Base-by-base conservation (phyloP, 1,140 invertebrate genomes). In the Euwallacea fornicatus region DNA sequence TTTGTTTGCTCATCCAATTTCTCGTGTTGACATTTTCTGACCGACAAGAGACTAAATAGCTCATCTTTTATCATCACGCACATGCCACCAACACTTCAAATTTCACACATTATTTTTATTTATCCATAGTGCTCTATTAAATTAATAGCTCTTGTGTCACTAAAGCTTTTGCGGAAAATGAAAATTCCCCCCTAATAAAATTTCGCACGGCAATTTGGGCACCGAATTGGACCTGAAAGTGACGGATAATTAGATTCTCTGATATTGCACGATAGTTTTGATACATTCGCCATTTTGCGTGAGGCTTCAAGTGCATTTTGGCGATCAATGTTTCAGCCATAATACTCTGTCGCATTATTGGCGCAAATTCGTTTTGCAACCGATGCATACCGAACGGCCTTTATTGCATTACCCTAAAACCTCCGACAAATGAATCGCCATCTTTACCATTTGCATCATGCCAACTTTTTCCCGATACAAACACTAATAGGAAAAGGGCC, bases 211-310 rank as follows among this genome's bases (percentile, higher is more conserved):
- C 42, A 58, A 66, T 59, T 68, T 59, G 56, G 59, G 43, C 43
- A 53, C 43, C 64, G 50, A 68, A 68, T 68, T 68, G 46, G 42
- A 21, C 7, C 61, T 63, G 50, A 70, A 70, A 70, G 68, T 71
- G 69, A 59, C 15, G 61, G 42, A 65, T 71, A 71, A 71, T 71
- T 71, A 58, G 33, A 71, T 71, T 71, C 50, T 43, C 69, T 56
- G 43, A 66, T 71, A 66, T 71, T 66, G 69, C 69, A 71, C 47
- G 69, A 65, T 71, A 71, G 62, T 66, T 71, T 71, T 71, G 62
- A 71, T 71, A 66, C 47, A 41, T 55, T 60, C 69, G 54, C 69
- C 69, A 66, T 71, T 59, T 60, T 71, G 69, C 63, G 53, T 59
- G 64, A 59, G 63, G 69, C 41, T 71, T 66, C 63, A 71, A 70